Conservation (phyloP, 2,113 vertebrate species). For the Origma solitaria region DNA sequence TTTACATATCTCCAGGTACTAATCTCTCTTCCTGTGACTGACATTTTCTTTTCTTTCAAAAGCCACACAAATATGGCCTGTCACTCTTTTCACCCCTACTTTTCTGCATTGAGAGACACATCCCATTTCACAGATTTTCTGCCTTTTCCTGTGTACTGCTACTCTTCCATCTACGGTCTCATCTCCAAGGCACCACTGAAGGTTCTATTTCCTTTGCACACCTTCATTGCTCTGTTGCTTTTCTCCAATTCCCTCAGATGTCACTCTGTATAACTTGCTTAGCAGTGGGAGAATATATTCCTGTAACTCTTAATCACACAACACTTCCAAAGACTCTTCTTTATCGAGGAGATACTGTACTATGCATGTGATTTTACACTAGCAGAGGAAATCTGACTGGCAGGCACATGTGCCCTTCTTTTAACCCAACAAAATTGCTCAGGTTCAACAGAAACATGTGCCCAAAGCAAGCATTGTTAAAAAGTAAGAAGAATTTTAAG, state of each 20-base stretch:
- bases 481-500: constrained; percentile 35
- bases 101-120: neutral
- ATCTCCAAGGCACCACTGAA: neutral
- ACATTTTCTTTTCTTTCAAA: neutral
- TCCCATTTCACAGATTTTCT: neutral
- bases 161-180: neutral
- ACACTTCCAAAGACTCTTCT: neutral
- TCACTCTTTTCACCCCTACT: neutral
- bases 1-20: neutral
- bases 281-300: neutral
- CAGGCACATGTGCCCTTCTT: neutral
- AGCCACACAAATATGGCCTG: neutral
- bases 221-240: neutral
- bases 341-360: neutral
- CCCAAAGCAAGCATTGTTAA: constrained; percentile 22
- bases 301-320: neutral
- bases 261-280: neutral
- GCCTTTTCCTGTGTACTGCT: neutral
- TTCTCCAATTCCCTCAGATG: neutral
- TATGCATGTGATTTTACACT: neutral
- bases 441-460: neutral
- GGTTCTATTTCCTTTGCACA: neutral
- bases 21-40: neutral
- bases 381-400: constrained; percentile 4
- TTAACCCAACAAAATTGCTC: constrained; percentile 1